These are phyloP conservation scores for Ceyx melanurus DNA, from an alignment of 2,113 vertebrate genomes.

Conservation along the genomic window DNA sequence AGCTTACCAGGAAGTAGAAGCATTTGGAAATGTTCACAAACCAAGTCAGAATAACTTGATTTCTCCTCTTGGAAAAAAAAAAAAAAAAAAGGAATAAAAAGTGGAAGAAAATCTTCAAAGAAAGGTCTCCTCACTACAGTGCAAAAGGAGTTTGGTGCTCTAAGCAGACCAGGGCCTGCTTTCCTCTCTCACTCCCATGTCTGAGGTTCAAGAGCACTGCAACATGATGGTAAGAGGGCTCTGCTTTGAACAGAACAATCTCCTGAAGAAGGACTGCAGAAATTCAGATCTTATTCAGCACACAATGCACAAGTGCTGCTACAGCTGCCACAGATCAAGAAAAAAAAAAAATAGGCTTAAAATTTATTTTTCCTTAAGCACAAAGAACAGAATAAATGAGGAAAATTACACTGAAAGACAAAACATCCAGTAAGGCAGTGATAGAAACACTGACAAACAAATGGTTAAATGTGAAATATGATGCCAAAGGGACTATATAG, in stretches of 20 bases:
- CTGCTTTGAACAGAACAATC: background rate
- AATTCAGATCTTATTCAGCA: background rate
- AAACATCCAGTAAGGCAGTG: background rate
- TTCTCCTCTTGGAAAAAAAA: background rate
- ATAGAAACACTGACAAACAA: background rate
- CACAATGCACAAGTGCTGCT: background rate
- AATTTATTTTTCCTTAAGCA: background rate
- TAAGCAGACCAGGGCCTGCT: background rate
- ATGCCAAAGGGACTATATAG: background rate
- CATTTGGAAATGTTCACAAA: background rate
- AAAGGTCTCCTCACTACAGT: background rate
- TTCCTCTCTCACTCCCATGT: background rate
- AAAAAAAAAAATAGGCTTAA: background rate
- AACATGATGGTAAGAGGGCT: background rate
- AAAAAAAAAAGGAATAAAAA: background rate
- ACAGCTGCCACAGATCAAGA: background rate
- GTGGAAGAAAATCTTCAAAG: background rate
- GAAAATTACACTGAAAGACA: background rate
- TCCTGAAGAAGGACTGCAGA: background rate
- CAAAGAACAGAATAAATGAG: background rate
- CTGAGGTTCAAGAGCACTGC: background rate
- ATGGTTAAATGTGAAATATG: background rate
- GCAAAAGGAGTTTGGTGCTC: background rate
- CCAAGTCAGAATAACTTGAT: background rate
- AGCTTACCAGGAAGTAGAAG: background rate